A percentile compares a stretch with the other conserved stretches of the same genome.
phyloP scores from a whole-genome alignment of 2,797 vertebrate genomes.

The Danio choprae region DNA sequence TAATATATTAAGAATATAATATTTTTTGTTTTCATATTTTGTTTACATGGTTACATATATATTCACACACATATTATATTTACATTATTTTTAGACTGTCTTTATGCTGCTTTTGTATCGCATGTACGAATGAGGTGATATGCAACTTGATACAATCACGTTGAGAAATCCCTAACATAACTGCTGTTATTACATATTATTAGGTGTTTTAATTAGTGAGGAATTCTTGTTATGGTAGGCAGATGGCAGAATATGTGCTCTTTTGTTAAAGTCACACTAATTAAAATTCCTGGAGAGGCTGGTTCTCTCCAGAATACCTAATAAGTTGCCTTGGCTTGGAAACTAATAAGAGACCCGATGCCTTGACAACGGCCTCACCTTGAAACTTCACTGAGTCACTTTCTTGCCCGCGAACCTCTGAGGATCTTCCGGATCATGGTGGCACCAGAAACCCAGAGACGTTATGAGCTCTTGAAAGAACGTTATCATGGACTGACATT shows the following conservation, averaged over 20 bases:
- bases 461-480: constrained; percentile 53
- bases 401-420: constrained; percentile 59
- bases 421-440: constrained; percentile 52
- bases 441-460: constrained; percentile 44
- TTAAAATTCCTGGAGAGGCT: constrained; percentile 89
- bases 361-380: constrained; percentile 80
- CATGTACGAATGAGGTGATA: background rate
- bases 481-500: constrained; percentile 48
- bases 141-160: constrained; percentile 59
- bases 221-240: constrained; percentile 86
- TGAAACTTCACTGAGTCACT: constrained; percentile 73
- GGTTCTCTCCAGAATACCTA: constrained; percentile 83
- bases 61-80: too few relatives aligned
- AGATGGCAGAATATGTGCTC: constrained; percentile 88
- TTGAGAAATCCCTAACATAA: constrained; percentile 70
- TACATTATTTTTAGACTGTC: too few relatives aligned
- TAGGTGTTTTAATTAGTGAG: constrained; percentile 90
- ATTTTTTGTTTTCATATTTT: too few relatives aligned
- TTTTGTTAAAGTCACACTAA: constrained; percentile 91
- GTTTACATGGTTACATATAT: too few relatives aligned
- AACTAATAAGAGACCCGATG: constrained; percentile 82
- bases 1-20: too few relatives aligned
- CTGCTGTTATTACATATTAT: constrained; percentile 76
- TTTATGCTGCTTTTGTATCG: background rate
- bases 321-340: constrained; percentile 81